phyloP scores from a whole-genome alignment of 2,797 vertebrate species.

The Xiphophorus birchmanni region DNA sequence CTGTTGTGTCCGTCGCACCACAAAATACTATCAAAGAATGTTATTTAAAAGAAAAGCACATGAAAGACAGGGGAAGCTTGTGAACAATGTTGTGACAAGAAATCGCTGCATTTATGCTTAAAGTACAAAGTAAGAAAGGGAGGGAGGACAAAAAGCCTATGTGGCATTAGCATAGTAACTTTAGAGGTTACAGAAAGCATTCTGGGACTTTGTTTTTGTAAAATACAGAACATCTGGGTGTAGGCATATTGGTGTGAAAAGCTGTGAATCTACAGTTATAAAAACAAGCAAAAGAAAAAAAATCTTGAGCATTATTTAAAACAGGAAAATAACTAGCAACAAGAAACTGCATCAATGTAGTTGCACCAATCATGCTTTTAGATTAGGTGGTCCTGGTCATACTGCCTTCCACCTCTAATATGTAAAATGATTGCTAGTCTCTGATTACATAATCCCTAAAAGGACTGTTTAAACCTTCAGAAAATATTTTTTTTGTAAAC shows the following conservation, averaged over 20 bases:
- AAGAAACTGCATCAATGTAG: not conserved
- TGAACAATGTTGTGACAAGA: not conserved
- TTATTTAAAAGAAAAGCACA: constrained; percentile 6
- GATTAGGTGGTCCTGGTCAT: no score
- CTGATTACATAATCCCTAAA: not conserved
- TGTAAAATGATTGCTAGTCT: not conserved
- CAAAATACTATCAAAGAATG: not conserved
- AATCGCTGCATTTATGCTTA: constrained; percentile 8
- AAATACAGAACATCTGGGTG: constrained; percentile 34
- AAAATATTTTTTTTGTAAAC: not conserved
- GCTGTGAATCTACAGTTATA: constrained; percentile 9
- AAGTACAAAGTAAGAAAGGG: constrained; percentile 2
- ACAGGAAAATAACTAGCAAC: not conserved
- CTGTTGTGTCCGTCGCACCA: constrained; percentile 15
- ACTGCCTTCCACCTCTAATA: not conserved
- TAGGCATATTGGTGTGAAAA: constrained; percentile 41
- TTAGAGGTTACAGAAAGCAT: constrained; percentile 4
- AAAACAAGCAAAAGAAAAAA: not conserved
- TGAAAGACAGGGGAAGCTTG: constrained; percentile 6
- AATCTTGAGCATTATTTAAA: not conserved
- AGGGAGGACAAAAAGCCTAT: constrained; percentile 11
- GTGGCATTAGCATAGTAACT: constrained; percentile 8
- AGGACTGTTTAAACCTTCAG: not conserved
- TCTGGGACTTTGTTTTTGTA: constrained; percentile 31
- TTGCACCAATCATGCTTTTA: not conserved